A percentile compares a stretch with the other conserved stretches of the same genome.
Conservation (phyloP, 2,113 vertebrate genomes). For the Melanerpes aurifrons region DNA sequence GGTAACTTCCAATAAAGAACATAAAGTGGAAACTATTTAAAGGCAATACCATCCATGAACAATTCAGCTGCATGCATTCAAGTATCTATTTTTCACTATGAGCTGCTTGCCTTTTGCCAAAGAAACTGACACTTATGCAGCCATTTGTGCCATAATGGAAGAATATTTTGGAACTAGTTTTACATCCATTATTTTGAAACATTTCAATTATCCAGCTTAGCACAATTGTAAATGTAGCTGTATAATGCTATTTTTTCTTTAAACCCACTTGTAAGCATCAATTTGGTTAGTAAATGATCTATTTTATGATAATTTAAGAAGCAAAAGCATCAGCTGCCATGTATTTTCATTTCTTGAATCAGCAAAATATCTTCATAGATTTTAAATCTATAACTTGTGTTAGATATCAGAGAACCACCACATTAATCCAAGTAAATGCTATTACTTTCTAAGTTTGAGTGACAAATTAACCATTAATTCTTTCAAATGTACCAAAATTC, state of each 20-base stretch:
- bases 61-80: background rate
- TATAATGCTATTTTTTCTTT: background rate
- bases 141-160: background rate
- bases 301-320: background rate
- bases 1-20: background rate
- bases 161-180: background rate
- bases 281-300: background rate
- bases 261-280: background rate
- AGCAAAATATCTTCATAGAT: background rate
- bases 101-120: background rate
- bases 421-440: background rate
- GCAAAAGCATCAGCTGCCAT: background rate
- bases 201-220: background rate
- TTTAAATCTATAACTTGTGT: background rate
- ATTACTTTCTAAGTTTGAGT: background rate
- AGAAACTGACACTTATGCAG: rapidly evolving
- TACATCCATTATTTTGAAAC: background rate
- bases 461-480: background rate
- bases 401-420: background rate
- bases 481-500: background rate
- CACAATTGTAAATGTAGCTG: background rate
- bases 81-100: background rate
- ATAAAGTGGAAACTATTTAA: background rate
- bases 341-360: background rate
- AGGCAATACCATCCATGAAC: background rate